A percentile compares a stretch with the other conserved stretches of the same genome.
Evolutionary conservation across 2,797 vertebrate species (phyloP).

Genomic region (Poecilia picta): DNA sequence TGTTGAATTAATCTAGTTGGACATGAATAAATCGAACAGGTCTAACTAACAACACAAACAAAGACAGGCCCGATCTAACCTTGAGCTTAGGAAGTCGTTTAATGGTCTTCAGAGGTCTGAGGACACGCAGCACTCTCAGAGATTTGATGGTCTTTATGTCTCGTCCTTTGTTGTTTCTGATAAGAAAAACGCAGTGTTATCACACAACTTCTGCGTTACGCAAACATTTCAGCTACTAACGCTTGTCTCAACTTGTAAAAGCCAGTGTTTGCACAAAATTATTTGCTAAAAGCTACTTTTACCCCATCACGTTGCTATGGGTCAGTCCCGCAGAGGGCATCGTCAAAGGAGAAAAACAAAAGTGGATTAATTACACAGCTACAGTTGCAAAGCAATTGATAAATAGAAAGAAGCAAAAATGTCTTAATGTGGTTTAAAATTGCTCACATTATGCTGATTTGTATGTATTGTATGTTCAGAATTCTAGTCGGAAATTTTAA

Average conservation of each 20-base stretch:
- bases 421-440: neutral
- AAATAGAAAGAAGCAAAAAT: slow-evolving; percentile 19
- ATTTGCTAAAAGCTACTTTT: slow-evolving; percentile 49
- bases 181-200: slow-evolving; percentile 18
- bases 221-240: no score
- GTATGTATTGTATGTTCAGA: neutral
- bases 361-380: slow-evolving; percentile 44
- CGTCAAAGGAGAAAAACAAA: slow-evolving; percentile 56
- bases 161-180: slow-evolving; percentile 92
- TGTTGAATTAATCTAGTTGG: neutral
- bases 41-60: neutral
- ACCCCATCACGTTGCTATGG: slow-evolving; percentile 86
- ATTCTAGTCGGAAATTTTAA: neutral
- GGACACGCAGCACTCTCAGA: slow-evolving; percentile 92
- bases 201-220: neutral
- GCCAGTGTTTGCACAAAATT: neutral
- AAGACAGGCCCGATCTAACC: slow-evolving; percentile 72
- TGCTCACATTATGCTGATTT: neutral
- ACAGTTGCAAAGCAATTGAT: slow-evolving; percentile 28
- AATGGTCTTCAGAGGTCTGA: slow-evolving; percentile 97
- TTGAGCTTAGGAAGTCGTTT: slow-evolving; percentile 98
- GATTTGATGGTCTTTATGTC: slow-evolving; percentile 99
- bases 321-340: slow-evolving; percentile 57
- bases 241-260: neutral
- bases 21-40: neutral